Percentiles rank a stretch among this genome's conserved stretches.
Evolutionary conservation across 2,113 vertebrate genomes (phyloP).

Genomic region (Ancistrus triradiatus): DNA sequence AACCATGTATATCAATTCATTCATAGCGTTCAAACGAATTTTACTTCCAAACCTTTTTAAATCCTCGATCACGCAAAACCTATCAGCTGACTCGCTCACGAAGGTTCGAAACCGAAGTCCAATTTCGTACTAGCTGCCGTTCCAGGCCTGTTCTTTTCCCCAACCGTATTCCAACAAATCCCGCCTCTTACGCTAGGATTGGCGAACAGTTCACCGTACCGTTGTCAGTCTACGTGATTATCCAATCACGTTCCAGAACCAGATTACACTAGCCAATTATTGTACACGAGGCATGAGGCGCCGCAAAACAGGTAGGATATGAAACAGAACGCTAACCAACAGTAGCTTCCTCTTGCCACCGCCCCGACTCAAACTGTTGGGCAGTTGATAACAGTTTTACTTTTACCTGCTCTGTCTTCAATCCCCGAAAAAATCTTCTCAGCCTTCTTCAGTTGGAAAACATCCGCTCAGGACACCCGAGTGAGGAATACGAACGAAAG

Average conservation of each 20-base stretch:
- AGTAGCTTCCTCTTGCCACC: conserved; percentile 55
- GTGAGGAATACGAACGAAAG: conserved; percentile 60
- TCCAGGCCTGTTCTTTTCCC: neutral
- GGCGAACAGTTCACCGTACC: too few relatives aligned
- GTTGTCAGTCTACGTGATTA: too few relatives aligned
- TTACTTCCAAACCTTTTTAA: neutral
- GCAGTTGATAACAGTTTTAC: conserved; percentile 42
- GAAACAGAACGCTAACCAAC: conserved; percentile 17
- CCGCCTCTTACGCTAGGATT: neutral
- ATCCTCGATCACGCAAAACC: too few relatives aligned
- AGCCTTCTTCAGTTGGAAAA: conserved; percentile 16
- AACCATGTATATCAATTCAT: too few relatives aligned
- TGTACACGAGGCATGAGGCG: too few relatives aligned
- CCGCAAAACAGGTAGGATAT: neutral
- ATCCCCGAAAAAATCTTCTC: conserved; percentile 50
- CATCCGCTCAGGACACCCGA: conserved; percentile 7
- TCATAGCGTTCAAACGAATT: too few relatives aligned
- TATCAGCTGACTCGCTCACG: neutral
- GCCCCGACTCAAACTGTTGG: conserved; percentile 50
- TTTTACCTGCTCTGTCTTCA: conserved; percentile 53
- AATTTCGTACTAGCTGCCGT: neutral
- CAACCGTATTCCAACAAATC: neutral
- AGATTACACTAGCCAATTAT: neutral
- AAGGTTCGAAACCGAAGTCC: neutral
- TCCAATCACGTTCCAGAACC: neutral